Percentiles rank a stretch among this genome's conserved stretches.
Evolutionary conservation across 1,140 invertebrate species (phyloP).

Genomic region (Condylostylus longicornis): DNA sequence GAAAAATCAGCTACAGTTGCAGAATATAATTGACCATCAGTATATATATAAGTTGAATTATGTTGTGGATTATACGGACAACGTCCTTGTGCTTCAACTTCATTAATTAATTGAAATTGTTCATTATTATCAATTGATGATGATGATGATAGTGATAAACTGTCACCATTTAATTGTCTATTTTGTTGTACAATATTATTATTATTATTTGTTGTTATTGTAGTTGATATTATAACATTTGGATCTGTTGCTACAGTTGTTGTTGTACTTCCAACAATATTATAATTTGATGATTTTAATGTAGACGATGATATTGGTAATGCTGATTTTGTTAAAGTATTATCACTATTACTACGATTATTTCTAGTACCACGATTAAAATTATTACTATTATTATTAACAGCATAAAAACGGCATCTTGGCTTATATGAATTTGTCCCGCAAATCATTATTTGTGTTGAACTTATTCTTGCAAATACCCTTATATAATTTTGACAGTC

Average conservation of each 20-base stretch:
- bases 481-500: slow-evolving; percentile 94
- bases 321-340: not conserved
- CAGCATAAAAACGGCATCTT: slow-evolving; percentile 49
- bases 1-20: slow-evolving; percentile 92
- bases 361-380: not conserved
- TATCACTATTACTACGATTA: not conserved
- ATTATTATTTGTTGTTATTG: no score
- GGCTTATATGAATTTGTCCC: slow-evolving; percentile 96
- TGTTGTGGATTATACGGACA: slow-evolving; percentile 88
- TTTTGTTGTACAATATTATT: no score
- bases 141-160: no score
- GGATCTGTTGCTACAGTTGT: no score
- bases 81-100: slow-evolving; percentile 66
- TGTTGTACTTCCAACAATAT: no score
- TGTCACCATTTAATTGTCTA: no score
- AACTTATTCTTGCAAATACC: slow-evolving; percentile 50
- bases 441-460: slow-evolving; percentile 72
- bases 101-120: slow-evolving; percentile 39
- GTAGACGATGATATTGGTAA: not conserved
- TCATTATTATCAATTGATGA: no score
- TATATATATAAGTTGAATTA: slow-evolving; percentile 78
- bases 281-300: no score
- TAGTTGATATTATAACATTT: no score
- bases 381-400: not conserved
- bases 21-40: slow-evolving; percentile 75